These are phyloP conservation scores for Strongylocentrotus purpuratus DNA, from an alignment of 35 echinoderm and acorn worm species.

Conservation along the genomic window DNA sequence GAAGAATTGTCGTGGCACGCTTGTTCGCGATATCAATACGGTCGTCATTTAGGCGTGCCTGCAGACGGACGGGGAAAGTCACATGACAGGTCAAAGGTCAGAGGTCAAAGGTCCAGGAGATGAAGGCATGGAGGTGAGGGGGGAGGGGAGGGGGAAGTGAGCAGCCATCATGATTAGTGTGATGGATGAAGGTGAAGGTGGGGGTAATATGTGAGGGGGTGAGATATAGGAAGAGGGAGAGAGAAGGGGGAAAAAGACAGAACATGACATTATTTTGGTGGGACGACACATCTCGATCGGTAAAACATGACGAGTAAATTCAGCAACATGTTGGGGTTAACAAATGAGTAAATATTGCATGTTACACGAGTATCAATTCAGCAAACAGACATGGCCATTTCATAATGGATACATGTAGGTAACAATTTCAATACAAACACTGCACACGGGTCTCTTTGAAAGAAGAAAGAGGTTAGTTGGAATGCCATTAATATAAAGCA, in stretches of 20 bases:
- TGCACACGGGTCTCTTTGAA: not conserved
- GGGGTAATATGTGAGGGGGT: not conserved
- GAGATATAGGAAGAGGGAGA: not conserved
- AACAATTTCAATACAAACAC: not conserved
- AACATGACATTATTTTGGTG: slow-evolving; percentile 10
- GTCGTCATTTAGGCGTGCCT: slow-evolving; percentile 61
- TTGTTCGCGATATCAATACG: slow-evolving; percentile 82
- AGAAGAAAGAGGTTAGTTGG: not conserved
- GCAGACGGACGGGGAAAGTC: slow-evolving; percentile 29
- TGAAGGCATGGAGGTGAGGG: not conserved
- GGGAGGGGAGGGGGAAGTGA: not conserved
- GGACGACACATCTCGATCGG: not conserved
- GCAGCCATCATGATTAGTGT: slow-evolving; percentile 9
- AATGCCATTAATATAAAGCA: not conserved
- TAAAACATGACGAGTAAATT: not conserved
- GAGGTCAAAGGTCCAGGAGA: not conserved
- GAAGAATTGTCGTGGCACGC: slow-evolving; percentile 76
- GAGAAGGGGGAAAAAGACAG: slow-evolving; percentile 27
- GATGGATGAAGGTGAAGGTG: not conserved
- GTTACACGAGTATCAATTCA: not conserved
- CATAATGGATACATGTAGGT: not conserved
- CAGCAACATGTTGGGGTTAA: not conserved
- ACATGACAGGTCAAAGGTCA: slow-evolving; percentile 18
- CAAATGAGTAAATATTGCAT: not conserved
- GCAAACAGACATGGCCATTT: not conserved